Base-by-base conservation (phyloP, 2,113 vertebrate genomes). In the Hypocryptadius cinnamomeus region DNA sequence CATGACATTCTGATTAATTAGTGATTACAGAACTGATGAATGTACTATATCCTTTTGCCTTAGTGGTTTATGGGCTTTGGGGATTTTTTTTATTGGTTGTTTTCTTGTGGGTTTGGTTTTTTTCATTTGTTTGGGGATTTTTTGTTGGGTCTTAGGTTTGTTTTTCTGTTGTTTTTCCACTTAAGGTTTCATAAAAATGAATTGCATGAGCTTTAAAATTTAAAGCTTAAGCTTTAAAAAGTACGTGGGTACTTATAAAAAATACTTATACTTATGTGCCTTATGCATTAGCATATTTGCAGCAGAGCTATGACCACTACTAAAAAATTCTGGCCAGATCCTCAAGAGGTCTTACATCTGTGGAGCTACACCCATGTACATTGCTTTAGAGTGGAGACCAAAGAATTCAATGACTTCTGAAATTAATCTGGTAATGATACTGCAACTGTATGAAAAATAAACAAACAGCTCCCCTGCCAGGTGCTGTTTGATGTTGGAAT, bases 221-320 rank as follows among this genome's bases (percentile, higher is more conserved):
- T 50, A 68, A 94, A 80, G 27, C 0, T 1, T 63, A 59, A 31
- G 6, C 23, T 92, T 92, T n/a, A 23, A 85, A 85, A 82, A 54
- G 13, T 10, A n/a, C 0, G 0, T 31, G 14, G 12, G 18, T 69
- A 18, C 28, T 31, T 81, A 51, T 2, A 18, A 28, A 79, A 69
- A 47, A 24, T 45, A 20, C 27, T 28, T 74, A 56, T 1, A 35
- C 15, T 73, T 6, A 8, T 8, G 10, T 51, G 21, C 12, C 27
- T 90, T 69, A 37, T 21, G 11, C 22, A 23, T 85, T 44, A 79
- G 23, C 20, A 53, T 44, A 65, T 85, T 60, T 76, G 54, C 74
- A 79, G 50, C 25, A 31, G 15, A 48, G 15, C 47, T 76, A 31
- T 61, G 54, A 85, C 57, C 4, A 2, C 28, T 69, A 24, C 12